Base-by-base conservation (phyloP, 2,797 vertebrate genomes). In the Molossus molossus region DNA sequence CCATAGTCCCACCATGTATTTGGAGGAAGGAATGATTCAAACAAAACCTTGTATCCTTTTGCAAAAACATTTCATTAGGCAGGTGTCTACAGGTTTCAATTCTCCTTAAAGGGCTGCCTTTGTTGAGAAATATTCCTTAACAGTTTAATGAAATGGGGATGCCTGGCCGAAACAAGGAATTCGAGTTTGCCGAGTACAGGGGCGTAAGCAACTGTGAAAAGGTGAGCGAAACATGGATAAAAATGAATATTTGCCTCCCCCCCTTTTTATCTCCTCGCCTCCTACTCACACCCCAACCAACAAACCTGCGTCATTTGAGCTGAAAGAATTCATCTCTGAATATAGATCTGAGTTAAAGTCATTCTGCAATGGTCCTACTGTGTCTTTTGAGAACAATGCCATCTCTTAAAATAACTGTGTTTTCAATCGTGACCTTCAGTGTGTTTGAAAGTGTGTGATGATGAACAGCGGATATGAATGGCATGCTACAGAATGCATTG, bases 331-430 rank as follows among this genome's bases (percentile, higher is more conserved):
- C 82, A 94, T 90, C 67, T 96, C 97, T 87, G 76, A 96, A 97
- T 97, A 96, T 97, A 97, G 96, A 95, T 93, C 92, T 82, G 87
- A 87, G 92, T 79, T 93, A 75, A 93, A 97, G 87, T 97, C 96
- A 72, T 89, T 91, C 84, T 55, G 84, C 94, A 77, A 80, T 82
- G 93, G 96, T 87, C 96, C 97, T 95, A 97, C 93, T 95, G 95
- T 97, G 97, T 79, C 92, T 97, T 97, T 95, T 96, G 92, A 97
- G 97, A 97, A 97, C 97, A 98, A 97, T 96, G 83, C 64, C 40
- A 70, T 92, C 94, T 96, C 96, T 96, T 97, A 97, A 97, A 98
- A 98, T 98, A 97, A 96, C 96, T 87, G 70, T 95, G 83, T 97
- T 97, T 97, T 93, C 97, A 90, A 67, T 96, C 1, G 0, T 96